Conservation (phyloP, 2,888 invertebrate species). For the Neocrepidodera transversa region DNA sequence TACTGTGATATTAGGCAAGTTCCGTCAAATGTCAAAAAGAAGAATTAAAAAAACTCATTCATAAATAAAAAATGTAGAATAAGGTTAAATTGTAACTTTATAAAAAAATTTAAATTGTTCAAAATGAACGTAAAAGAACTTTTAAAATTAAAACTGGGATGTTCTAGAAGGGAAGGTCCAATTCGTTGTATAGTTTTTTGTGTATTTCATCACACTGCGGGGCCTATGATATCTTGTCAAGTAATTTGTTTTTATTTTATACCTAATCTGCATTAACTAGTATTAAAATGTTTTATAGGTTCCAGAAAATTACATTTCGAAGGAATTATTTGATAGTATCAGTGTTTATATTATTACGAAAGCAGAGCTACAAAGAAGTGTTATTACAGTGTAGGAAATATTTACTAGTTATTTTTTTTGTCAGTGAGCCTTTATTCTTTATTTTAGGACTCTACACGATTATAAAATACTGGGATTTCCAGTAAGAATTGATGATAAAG, state of each 20-base stretch:
- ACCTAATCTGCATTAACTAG: background rate
- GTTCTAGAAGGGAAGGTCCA: constrained; percentile 68
- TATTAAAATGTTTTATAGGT: constrained; percentile 22
- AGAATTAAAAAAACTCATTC: too few relatives aligned
- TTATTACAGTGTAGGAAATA: constrained; percentile 83
- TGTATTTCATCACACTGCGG: constrained; percentile 78
- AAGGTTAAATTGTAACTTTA: too few relatives aligned
- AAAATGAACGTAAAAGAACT: too few relatives aligned
- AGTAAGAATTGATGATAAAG: constrained; percentile 82
- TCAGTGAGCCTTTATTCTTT: too few relatives aligned
- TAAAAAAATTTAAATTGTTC: too few relatives aligned
- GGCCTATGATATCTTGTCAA: constrained; percentile 86
- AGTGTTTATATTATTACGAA: constrained; percentile 96
- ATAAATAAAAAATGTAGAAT: too few relatives aligned
- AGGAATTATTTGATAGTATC: constrained; percentile 92
- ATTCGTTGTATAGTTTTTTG: constrained; percentile 85
- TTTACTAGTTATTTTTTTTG: background rate
- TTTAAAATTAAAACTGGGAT: background rate
- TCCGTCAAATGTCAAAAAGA: too few relatives aligned
- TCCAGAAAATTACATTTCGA: constrained; percentile 88
- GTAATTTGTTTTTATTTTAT: constrained; percentile 59
- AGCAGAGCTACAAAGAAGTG: constrained; percentile 86
- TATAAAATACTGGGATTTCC: constrained; percentile 94
- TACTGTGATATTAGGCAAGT: too few relatives aligned
- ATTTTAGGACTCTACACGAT: constrained; percentile 70